Conservation (phyloP, 2,113 vertebrate genomes). For the Xiphorhynchus elegans region DNA sequence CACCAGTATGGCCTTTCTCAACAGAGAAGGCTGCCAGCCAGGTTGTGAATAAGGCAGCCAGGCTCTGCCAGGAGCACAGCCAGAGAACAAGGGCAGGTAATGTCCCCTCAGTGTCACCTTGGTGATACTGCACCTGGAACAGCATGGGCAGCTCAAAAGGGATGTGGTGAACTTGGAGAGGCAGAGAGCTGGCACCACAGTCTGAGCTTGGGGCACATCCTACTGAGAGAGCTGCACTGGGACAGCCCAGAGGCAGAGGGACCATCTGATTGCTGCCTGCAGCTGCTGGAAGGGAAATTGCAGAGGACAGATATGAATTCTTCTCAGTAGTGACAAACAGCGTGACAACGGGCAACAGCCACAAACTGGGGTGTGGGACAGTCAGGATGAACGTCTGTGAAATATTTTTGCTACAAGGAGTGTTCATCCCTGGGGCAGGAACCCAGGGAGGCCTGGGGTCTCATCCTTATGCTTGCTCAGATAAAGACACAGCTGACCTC, state of each 20-base stretch:
- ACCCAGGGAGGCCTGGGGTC: not conserved
- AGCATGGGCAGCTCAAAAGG: rapidly evolving
- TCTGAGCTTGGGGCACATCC: not conserved
- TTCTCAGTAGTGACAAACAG: not conserved
- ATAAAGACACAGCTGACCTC: not conserved
- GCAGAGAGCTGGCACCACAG: not conserved
- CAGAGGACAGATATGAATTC: not conserved
- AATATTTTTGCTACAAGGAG: not conserved
- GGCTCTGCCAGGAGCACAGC: not conserved
- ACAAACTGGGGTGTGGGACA: not conserved
- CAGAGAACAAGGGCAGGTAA: not conserved
- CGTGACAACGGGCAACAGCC: not conserved
- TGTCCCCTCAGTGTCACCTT: not conserved
- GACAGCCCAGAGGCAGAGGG: not conserved
- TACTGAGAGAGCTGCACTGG: not conserved
- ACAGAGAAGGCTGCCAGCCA: not conserved
- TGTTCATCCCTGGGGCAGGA: not conserved
- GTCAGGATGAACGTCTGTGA: not conserved
- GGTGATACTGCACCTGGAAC: not conserved
- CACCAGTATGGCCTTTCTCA: not conserved
- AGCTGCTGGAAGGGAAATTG: not conserved
- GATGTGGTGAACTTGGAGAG: not conserved
- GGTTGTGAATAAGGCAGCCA: not conserved
- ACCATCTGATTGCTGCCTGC: not conserved
- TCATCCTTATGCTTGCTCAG: not conserved